Evolutionary conservation across 2,797 vertebrate species (phyloP).

Genomic region (Megaceryle alcyon): DNA sequence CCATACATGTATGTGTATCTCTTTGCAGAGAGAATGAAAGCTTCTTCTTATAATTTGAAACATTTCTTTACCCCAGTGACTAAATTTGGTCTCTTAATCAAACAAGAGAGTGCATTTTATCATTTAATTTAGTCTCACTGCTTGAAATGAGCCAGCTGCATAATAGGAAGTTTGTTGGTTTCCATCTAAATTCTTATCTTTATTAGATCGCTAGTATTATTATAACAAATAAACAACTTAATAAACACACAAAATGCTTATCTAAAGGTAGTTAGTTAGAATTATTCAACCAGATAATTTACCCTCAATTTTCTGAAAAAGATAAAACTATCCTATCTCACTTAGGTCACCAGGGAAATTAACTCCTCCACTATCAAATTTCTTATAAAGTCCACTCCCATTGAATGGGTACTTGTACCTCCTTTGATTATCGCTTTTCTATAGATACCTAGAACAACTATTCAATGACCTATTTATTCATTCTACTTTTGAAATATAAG

Average conservation of each 20-base stretch:
- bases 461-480: constrained; percentile 85
- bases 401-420: constrained; percentile 83
- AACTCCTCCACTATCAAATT: constrained; percentile 91
- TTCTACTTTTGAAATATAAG: constrained; percentile 61
- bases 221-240: constrained; percentile 92
- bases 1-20: background rate
- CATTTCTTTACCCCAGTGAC: constrained; percentile 64
- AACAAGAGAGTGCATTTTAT: constrained; percentile 65
- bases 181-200: constrained; percentile 77
- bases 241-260: constrained; percentile 83
- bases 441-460: constrained; percentile 81
- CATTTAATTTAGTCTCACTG: constrained; percentile 77
- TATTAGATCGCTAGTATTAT: constrained; percentile 79
- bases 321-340: constrained; percentile 92
- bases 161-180: constrained; percentile 73
- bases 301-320: constrained; percentile 88
- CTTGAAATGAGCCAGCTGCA: constrained; percentile 74
- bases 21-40: constrained; percentile 44
- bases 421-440: constrained; percentile 89
- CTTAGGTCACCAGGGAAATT: constrained; percentile 96
- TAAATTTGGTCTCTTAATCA: constrained; percentile 71
- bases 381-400: constrained; percentile 81
- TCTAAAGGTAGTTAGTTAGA: constrained; percentile 84
- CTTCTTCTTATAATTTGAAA: constrained; percentile 55
- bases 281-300: constrained; percentile 89